These are phyloP conservation scores for Gobio gobio DNA, from an alignment of 2,113 vertebrate species.

Conservation along the genomic window DNA sequence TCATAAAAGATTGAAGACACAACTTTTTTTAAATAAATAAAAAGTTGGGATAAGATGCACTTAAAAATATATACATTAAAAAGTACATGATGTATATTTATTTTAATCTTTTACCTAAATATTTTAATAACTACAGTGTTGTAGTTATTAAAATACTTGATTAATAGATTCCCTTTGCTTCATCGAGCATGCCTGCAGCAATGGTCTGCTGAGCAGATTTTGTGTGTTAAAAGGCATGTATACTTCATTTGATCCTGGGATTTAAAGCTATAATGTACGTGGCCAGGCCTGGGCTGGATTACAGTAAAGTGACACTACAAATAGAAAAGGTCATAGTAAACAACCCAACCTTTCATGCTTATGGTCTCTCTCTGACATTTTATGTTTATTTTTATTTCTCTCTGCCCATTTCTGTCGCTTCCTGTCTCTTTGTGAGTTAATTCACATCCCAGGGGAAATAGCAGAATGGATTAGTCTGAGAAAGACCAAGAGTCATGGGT, in stretches of 20 bases:
- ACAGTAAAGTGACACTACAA: slow-evolving; percentile 42
- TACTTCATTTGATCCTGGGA: slow-evolving; percentile 46
- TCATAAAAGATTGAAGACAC: background rate
- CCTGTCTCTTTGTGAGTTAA: slow-evolving; percentile 11
- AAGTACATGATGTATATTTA: background rate
- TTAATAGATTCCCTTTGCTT: background rate
- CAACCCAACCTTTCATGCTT: background rate
- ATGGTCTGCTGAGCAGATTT: background rate
- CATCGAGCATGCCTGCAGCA: background rate
- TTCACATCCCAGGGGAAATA: slow-evolving; percentile 55
- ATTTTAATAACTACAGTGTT: background rate
- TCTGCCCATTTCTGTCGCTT: background rate
- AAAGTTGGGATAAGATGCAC: background rate
- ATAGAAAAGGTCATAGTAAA: slow-evolving; percentile 37
- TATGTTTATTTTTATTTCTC: background rate
- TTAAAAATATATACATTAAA: background rate
- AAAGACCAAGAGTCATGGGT: slow-evolving; percentile 62
- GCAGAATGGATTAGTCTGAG: slow-evolving; percentile 65
- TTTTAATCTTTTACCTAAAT: background rate
- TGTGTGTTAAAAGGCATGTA: slow-evolving; percentile 11
- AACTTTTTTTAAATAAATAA: background rate
- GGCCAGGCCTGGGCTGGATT: slow-evolving; percentile 8
- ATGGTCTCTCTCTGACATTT: background rate
- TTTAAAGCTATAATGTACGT: slow-evolving; percentile 45
- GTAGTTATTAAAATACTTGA: background rate